Percentiles rank a stretch among this genome's conserved stretches.
phyloP scores from a whole-genome alignment of 2,888 invertebrate genomes.

The Barypeithes pellucidus region DNA sequence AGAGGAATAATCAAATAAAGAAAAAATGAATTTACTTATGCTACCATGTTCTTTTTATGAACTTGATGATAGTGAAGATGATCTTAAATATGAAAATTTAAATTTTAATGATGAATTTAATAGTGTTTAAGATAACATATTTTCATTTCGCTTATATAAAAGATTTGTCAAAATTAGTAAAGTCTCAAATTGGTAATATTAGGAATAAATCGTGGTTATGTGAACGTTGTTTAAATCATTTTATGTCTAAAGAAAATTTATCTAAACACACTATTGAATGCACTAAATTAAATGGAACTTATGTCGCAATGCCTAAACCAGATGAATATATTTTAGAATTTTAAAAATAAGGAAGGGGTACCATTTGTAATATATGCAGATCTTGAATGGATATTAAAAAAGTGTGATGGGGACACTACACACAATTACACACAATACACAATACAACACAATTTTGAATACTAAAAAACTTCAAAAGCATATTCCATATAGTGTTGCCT shows the following conservation, averaged over 20 bases:
- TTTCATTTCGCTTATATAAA: conserved; percentile 22
- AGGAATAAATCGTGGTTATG: not conserved
- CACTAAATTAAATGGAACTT: not conserved
- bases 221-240: no score
- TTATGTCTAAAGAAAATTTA: no score
- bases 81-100: not conserved
- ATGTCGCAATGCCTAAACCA: not conserved
- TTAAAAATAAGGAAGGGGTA: conserved; percentile 19
- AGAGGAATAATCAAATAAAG: not conserved
- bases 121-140: not conserved
- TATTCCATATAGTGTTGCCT: conserved; percentile 24
- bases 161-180: conserved; percentile 17
- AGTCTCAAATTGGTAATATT: no score
- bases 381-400: conserved; percentile 15
- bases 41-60: not conserved
- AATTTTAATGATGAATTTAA: not conserved
- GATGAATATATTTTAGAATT: conserved; percentile 23
- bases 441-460: not conserved
- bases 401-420: not conserved
- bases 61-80: conserved; percentile 9
- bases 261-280: conserved; percentile 12
- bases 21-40: conserved; percentile 15
- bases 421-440: no score
- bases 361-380: conserved; percentile 20
- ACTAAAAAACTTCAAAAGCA: conserved; percentile 13